Conservation (phyloP, 2,888 invertebrate genomes). For the Hydrotaea cyrtoneurina region DNA sequence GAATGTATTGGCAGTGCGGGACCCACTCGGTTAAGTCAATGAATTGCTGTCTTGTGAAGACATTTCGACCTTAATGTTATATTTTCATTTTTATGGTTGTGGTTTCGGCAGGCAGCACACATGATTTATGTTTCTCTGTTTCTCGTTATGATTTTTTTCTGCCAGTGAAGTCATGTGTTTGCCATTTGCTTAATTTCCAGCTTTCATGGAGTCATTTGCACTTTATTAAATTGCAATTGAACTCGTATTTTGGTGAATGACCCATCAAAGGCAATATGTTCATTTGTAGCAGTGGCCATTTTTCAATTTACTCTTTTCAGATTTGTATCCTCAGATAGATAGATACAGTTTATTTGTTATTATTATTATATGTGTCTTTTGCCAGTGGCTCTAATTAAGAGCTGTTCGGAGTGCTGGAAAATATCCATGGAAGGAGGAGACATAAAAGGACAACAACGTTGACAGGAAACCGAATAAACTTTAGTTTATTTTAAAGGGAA, state of each 20-base stretch:
- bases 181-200: conserved; percentile 23
- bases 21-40: not conserved
- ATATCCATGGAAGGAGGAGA: too few species aligned
- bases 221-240: conserved; percentile 24
- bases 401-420: too few species aligned
- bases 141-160: not conserved
- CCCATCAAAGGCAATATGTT: conserved; percentile 9
- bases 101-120: not conserved
- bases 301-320: not conserved
- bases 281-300: not conserved
- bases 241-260: not conserved
- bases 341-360: too few species aligned
- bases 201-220: conserved; percentile 25
- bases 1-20: not conserved
- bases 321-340: not conserved
- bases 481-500: too few species aligned
- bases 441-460: too few species aligned
- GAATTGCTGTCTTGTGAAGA: conserved; percentile 15
- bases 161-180: conserved; percentile 11
- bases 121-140: not conserved
- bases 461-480: too few species aligned
- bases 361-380: too few species aligned
- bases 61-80: conserved; percentile 27
- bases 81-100: conserved; percentile 1
- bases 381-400: too few species aligned